These are phyloP conservation scores for Propithecus coquereli DNA, from an alignment of 2,113 vertebrate species.

Conservation along the genomic window DNA sequence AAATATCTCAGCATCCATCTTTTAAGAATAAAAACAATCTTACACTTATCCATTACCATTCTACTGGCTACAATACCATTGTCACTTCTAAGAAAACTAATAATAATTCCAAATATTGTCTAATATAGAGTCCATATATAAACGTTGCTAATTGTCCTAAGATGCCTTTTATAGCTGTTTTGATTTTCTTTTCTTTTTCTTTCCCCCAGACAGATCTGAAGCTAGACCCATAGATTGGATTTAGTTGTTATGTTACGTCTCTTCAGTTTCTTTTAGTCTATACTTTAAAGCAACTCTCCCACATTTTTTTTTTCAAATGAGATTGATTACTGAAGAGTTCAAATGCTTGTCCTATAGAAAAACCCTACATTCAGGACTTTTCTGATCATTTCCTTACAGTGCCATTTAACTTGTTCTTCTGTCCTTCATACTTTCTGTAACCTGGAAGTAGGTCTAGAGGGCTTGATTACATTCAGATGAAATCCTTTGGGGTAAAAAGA, in stretches of 20 bases:
- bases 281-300: neutral
- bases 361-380: neutral
- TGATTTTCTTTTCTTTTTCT: neutral
- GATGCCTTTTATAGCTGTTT: neutral
- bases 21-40: neutral
- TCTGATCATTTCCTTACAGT: neutral
- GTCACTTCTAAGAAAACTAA: neutral
- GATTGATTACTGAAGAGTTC: neutral
- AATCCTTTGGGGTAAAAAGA: neutral
- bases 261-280: neutral
- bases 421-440: neutral
- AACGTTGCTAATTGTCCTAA: neutral
- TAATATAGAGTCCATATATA: neutral
- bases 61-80: neutral
- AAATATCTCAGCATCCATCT: neutral
- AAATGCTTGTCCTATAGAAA: neutral
- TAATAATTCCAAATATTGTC: neutral
- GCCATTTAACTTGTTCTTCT: neutral
- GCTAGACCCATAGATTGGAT: neutral
- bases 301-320: neutral
- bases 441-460: neutral
- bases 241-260: neutral
- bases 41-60: neutral
- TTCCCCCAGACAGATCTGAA: neutral
- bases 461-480: neutral